These are phyloP conservation scores for Drosophila sordidula DNA, from an alignment of 2,888 invertebrate species.

Conservation along the genomic window DNA sequence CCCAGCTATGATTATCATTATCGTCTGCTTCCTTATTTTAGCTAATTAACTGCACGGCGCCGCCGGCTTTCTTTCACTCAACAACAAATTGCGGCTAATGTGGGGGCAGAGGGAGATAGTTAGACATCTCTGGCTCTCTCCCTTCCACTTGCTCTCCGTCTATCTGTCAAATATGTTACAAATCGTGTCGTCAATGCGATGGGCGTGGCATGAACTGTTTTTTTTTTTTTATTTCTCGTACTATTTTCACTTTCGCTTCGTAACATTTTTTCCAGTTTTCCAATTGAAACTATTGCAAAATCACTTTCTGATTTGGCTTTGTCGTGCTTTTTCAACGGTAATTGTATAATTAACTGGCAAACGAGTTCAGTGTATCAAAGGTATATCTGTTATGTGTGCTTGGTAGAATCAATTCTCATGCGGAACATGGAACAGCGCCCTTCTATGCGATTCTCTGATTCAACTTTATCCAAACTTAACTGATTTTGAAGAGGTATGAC, in stretches of 20 bases:
- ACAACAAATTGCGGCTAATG: slow-evolving; percentile 60
- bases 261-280: slow-evolving; percentile 41
- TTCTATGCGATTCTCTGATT: neutral
- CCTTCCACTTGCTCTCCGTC: slow-evolving; percentile 15
- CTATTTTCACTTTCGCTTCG: slow-evolving; percentile 66
- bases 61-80: slow-evolving; percentile 53
- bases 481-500: too few relatives aligned
- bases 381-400: neutral
- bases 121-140: neutral
- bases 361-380: neutral
- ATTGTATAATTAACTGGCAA: slow-evolving; percentile 16
- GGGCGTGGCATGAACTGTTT: slow-evolving; percentile 40
- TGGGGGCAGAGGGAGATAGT: slow-evolving; percentile 18
- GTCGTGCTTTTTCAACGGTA: slow-evolving; percentile 4
- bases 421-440: neutral
- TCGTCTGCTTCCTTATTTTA: slow-evolving; percentile 75
- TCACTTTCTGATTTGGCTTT: slow-evolving; percentile 19
- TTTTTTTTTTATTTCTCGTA: slow-evolving; percentile 9
- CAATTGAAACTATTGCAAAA: slow-evolving; percentile 69
- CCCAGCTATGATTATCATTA: slow-evolving; percentile 60
- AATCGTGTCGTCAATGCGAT: slow-evolving; percentile 26
- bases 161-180: slow-evolving; percentile 39
- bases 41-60: slow-evolving; percentile 65
- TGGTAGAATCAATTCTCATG: neutral
- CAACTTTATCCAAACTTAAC: neutral